Conservation (phyloP, 2,113 vertebrate species). For the Toxotes chatareus region DNA sequence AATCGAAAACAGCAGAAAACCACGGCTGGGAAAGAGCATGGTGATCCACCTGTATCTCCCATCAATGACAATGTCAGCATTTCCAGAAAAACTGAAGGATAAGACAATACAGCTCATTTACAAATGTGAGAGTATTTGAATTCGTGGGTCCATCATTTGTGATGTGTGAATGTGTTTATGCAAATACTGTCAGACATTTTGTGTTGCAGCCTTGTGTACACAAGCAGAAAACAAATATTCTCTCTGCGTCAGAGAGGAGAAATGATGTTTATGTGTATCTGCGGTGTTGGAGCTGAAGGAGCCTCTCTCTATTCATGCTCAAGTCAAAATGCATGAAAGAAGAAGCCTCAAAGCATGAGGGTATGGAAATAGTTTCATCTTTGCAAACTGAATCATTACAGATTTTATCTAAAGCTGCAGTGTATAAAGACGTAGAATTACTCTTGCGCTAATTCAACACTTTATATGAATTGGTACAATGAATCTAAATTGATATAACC, state of each 20-base stretch:
- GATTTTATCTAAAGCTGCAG: slow-evolving; percentile 42
- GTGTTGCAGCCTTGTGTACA: slow-evolving; percentile 7
- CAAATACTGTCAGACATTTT: slow-evolving; percentile 2
- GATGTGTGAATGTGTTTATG: slow-evolving; percentile 10
- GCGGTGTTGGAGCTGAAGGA: slow-evolving; percentile 21
- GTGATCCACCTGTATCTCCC: slow-evolving; percentile 18
- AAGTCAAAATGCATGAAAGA: slow-evolving; percentile 37
- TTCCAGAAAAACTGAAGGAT: slow-evolving; percentile 50
- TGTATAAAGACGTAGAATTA: slow-evolving; percentile 39
- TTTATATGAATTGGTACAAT: slow-evolving; percentile 43
- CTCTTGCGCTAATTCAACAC: slow-evolving; percentile 35
- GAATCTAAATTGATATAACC: slow-evolving; percentile 41
- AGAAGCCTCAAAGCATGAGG: slow-evolving; percentile 34
- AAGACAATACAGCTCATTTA: slow-evolving; percentile 28
- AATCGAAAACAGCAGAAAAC: slow-evolving; percentile 37
- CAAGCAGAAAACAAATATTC: slow-evolving; percentile 19
- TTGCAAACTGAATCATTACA: slow-evolving; percentile 61
- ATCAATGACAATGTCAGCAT: slow-evolving; percentile 54
- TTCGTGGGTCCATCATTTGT: slow-evolving; percentile 5
- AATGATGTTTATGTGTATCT: slow-evolving; percentile 16
- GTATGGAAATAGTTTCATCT: slow-evolving; percentile 51
- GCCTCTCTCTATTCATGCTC: slow-evolving; percentile 17
- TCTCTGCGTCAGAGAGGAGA: background rate
- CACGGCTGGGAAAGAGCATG: slow-evolving; percentile 47
- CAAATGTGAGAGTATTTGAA: slow-evolving; percentile 15